These are phyloP conservation scores for Neopipo cinnamomea DNA, from an alignment of 2,113 vertebrate species.

Conservation along the genomic window DNA sequence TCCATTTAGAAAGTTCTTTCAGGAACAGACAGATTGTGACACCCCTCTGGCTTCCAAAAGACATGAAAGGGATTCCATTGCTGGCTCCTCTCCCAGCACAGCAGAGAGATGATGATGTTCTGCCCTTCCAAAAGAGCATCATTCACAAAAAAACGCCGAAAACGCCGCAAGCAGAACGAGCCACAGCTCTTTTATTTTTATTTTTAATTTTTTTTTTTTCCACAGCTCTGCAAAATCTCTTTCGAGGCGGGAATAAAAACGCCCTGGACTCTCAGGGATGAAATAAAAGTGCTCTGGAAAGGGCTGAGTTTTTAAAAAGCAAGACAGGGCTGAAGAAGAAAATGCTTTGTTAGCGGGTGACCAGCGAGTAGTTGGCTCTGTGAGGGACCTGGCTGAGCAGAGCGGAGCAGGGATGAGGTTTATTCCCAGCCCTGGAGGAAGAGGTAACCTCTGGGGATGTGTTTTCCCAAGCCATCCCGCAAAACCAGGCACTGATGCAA, in stretches of 20 bases:
- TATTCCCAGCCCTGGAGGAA: neutral
- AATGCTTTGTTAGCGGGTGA: neutral
- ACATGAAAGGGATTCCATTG: neutral
- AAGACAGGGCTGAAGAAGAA: neutral
- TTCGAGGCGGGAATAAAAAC: neutral
- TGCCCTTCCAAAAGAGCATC: neutral
- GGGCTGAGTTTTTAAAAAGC: neutral
- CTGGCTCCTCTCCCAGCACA: neutral
- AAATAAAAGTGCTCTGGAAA: neutral
- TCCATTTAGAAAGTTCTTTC: neutral
- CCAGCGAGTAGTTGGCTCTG: neutral
- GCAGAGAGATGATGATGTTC: neutral
- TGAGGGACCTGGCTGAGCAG: neutral
- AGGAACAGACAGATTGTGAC: neutral
- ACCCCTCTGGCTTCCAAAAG: neutral
- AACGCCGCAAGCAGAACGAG: neutral
- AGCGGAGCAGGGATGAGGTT: neutral
- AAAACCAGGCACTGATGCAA: neutral
- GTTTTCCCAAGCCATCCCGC: neutral
- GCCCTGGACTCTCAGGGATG: neutral
- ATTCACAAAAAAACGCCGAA: neutral
- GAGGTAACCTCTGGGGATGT: neutral
- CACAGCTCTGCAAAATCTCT: neutral
- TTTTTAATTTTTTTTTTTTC: too few species aligned
- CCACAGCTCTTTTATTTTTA: neutral